These are phyloP conservation scores for Macrosteles quadrilineatus DNA, from an alignment of 1,140 invertebrate genomes.

Conservation along the genomic window DNA sequence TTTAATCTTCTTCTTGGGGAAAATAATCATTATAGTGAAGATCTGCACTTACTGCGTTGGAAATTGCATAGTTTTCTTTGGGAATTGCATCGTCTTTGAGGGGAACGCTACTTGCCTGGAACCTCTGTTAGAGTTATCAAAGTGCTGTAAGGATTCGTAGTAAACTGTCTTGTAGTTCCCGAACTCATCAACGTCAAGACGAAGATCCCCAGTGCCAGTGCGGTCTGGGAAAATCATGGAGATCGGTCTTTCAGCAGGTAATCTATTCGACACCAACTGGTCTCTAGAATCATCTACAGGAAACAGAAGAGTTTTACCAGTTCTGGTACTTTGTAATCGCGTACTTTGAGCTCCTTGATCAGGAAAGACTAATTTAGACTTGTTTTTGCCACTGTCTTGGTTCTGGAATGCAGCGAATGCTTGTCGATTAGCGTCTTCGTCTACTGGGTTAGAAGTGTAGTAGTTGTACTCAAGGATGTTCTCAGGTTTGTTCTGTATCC, in stretches of 20 bases:
- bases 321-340: constrained; percentile 22
- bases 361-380: constrained; percentile 18
- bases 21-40: too few species aligned
- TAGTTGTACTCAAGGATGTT: constrained; percentile 21
- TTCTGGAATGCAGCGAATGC: background rate
- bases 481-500: constrained; percentile 31
- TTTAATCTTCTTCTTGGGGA: too few species aligned
- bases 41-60: too few species aligned
- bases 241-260: background rate
- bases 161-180: constrained; percentile 35
- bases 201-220: constrained; percentile 43
- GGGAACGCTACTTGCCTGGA: background rate
- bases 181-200: constrained; percentile 39
- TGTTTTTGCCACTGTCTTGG: constrained; percentile 6
- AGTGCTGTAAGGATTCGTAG: background rate
- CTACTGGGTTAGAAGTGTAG: background rate
- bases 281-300: constrained; percentile 11
- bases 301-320: constrained; percentile 34
- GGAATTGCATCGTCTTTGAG: background rate
- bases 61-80: too few species aligned
- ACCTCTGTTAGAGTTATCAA: background rate
- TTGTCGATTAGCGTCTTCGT: background rate
- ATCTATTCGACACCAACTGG: background rate
- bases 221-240: constrained; percentile 44
- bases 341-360: background rate